Evolutionary conservation across 2,113 vertebrate genomes (phyloP), one percentile per base, ranked within the genome.

Genomic region (Falcunculus frontatus): DNA sequence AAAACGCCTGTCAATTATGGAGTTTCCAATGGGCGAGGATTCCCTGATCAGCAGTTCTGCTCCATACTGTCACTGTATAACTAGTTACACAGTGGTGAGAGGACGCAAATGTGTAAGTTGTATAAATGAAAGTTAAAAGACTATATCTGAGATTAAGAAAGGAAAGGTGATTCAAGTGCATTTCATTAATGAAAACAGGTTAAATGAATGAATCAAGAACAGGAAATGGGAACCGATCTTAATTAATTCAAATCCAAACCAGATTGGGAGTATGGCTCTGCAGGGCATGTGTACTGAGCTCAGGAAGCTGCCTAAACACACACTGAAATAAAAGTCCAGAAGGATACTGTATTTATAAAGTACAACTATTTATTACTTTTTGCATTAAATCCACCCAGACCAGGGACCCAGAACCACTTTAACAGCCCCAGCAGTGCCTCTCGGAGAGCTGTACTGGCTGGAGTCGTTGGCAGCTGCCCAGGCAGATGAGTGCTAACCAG

Each of bases 241-340:
- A 81, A 95, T 90, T 74, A 79, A 93, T 63, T 80, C 63, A 93
- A 92, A 97, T 85, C 42, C 88, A 88, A 89, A 87, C 4, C 83
- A 95, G 64, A 93, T 0, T 72, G 47, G 55, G 47, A 74, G 4
- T 25, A 76, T 22, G 70, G 49, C 44, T 91, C 57, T 69, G 39
- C n/a, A 83, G 46, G 46, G 57, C 57, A 83, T 4, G 2, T 64
- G 42, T 25, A 16, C 70, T 57, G 57, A 90, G 85, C 82, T 85
- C 78, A 57, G 63, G 64, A 78, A 84, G 67, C 75, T 85, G 85
- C 63, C 75, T 76, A 42, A 94, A 85, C 20, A 87, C 37, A 85
- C 32, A 35, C 32, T 42, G 35, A 56, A 89, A 80, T 73, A 29
- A 10, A 93, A 90, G 33, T 53, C n/a, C 29, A 83, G 70, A 57